phyloP scores from a whole-genome alignment of 2,888 invertebrate species.

The Taphrorychus bicolor region DNA sequence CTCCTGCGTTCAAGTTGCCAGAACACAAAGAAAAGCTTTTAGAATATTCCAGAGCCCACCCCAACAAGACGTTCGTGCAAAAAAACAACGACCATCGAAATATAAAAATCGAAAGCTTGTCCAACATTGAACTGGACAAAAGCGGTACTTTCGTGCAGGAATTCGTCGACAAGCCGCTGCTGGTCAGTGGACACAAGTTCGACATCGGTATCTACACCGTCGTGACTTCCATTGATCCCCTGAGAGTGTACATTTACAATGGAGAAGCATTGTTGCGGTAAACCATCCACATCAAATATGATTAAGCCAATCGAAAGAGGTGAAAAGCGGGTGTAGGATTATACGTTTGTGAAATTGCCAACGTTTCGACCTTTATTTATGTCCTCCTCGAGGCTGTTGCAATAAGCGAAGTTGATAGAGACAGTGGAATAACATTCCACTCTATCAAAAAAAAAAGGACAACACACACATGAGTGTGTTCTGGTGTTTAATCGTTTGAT shows the following conservation, averaged over 20 bases:
- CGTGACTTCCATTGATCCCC: conserved; percentile 88
- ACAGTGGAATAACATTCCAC: too few relatives aligned
- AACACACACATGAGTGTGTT: too few relatives aligned
- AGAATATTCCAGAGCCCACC: conserved; percentile 70
- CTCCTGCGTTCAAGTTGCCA: conserved; percentile 88
- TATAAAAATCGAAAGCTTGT: conserved; percentile 75
- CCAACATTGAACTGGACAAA: conserved; percentile 74
- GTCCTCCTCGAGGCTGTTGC: too few relatives aligned
- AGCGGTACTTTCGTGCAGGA: conserved; percentile 89
- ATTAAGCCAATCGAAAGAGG: too few relatives aligned
- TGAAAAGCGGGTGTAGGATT: too few relatives aligned
- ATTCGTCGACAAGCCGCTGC: conserved; percentile 84
- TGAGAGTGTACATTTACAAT: conserved; percentile 87
- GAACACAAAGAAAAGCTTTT: conserved; percentile 73
- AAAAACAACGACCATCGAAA: conserved; percentile 93
- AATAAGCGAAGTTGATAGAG: too few relatives aligned
- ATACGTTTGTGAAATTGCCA: too few relatives aligned
- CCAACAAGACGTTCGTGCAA: conserved; percentile 81
- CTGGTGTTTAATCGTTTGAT: too few relatives aligned
- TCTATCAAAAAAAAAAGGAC: neutral
- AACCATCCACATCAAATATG: too few relatives aligned
- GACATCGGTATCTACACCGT: conserved; percentile 96
- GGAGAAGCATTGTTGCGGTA: conserved; percentile 85
- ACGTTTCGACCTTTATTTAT: too few relatives aligned
- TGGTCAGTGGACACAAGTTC: conserved; percentile 94